phyloP scores from a whole-genome alignment of 2,888 invertebrate genomes.

The Bellardia pandia region DNA sequence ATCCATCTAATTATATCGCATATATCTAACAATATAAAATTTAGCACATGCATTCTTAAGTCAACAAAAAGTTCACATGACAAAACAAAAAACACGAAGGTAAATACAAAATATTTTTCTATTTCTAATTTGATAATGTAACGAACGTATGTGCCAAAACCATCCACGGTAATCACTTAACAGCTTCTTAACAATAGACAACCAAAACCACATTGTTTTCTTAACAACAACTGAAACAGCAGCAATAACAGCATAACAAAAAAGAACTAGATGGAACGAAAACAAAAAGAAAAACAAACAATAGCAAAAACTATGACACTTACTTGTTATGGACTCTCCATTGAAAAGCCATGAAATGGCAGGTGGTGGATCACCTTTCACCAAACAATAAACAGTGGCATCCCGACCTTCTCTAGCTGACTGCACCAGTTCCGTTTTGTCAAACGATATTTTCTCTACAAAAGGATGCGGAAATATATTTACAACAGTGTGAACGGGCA shows the following conservation, averaged over 20 bases:
- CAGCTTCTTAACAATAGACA: slow-evolving; percentile 46
- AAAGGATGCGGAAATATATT: slow-evolving; percentile 50
- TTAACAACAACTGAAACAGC: slow-evolving; percentile 26
- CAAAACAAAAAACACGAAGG: too few species aligned
- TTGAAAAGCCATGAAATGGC: slow-evolving; percentile 84
- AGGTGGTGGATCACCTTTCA: slow-evolving; percentile 84
- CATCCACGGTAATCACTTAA: slow-evolving; percentile 53
- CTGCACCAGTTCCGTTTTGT: slow-evolving; percentile 85
- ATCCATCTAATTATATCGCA: too few species aligned
- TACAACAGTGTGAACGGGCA: slow-evolving; percentile 37
- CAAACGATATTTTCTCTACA: slow-evolving; percentile 86
- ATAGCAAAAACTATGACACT: slow-evolving; percentile 73
- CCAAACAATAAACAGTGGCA: slow-evolving; percentile 83
- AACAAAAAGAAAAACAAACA: slow-evolving; percentile 22
- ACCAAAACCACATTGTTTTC: slow-evolving; percentile 25
- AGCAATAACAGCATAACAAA: background rate
- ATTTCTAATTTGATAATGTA: background rate
- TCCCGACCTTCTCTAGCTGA: slow-evolving; percentile 85
- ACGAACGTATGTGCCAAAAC: slow-evolving; percentile 16
- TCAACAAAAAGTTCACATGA: too few species aligned
- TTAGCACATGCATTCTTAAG: too few species aligned
- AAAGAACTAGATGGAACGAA: background rate
- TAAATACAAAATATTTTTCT: background rate
- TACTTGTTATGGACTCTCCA: slow-evolving; percentile 83
- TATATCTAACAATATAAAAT: too few species aligned